Base-by-base conservation (phyloP, 2,113 vertebrate genomes). In the Menidia beryllina region DNA sequence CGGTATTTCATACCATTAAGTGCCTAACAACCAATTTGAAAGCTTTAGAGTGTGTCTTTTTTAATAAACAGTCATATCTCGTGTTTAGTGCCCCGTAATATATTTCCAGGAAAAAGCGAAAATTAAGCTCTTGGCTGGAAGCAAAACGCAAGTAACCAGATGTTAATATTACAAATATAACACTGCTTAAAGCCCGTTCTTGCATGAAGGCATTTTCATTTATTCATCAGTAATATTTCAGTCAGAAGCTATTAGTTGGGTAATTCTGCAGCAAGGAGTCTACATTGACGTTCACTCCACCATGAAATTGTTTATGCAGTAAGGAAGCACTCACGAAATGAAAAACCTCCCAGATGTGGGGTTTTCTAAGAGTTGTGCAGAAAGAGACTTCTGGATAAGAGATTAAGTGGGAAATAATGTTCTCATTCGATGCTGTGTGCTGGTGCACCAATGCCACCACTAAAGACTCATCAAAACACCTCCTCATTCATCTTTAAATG, bases 261-360 rank as follows among this genome's bases (percentile, higher is more conserved):
- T 63, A 27, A 79, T 75, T 77, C 4, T 74, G 68, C 19, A 59
- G 62, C 20, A 15, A 43, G 73, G 34, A 62, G 76, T 27, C 38
- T 1, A 3, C 30, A 14, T 17, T 1, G 26, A 48, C n/a, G 43
- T 52, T 69, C 63, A 72, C 48, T 59, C 60, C 67, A 15, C 63
- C 75, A 52, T 79, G 69, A 84, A 77, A 55, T 53, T 75, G 75
- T 87, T 79, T 66, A 74, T 76, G 53, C 58, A 68, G 54, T 38
- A 52, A 79, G 49, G 38, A 75, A 72, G 72, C 64, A 65, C 51
- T 78, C 50, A 54, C 71, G 67, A 73, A 24, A 77, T 66, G n/a
- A 21, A 55, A 36, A 55, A 55, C 20, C 36, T 43, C 49, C 36
- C 65, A 72, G 82, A 72, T 67, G 76, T 66, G 56, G 14, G 5